phyloP scores from a whole-genome alignment of 2,113 vertebrate genomes.

The Fregetta grallaria region DNA sequence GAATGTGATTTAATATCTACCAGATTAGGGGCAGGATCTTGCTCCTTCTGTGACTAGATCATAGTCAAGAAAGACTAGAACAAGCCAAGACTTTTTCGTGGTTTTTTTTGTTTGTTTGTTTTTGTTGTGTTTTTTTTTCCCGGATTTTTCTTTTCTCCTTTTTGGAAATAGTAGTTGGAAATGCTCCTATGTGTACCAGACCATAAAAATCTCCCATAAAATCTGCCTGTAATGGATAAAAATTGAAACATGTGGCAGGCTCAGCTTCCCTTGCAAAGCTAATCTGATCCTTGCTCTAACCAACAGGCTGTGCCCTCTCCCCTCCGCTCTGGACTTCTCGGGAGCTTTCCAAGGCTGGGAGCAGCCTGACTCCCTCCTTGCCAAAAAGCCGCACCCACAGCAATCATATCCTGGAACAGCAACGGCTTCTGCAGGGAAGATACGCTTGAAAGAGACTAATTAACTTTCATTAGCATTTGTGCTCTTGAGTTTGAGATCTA shows the following conservation, averaged over 20 bases:
- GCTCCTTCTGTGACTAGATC: background rate
- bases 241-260: background rate
- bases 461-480: no score
- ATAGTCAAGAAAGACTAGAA: background rate
- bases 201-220: background rate
- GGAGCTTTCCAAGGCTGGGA: background rate
- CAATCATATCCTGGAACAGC: background rate
- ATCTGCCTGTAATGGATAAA: background rate
- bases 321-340: fast-evolving
- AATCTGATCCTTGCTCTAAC: background rate
- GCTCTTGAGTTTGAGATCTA: background rate
- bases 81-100: background rate
- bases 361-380: background rate
- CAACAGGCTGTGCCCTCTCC: constrained; percentile 4
- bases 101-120: no score
- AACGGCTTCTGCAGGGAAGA: background rate
- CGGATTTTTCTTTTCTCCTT: background rate
- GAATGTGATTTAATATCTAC: background rate
- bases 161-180: background rate
- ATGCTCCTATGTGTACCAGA: background rate
- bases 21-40: background rate
- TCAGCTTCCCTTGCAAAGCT: background rate
- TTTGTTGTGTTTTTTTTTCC: background rate
- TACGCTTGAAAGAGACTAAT: background rate
- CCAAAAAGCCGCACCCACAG: background rate